Percentiles rank a stretch among this genome's conserved stretches.
phyloP scores from a whole-genome alignment of 2,797 vertebrate genomes.

The Hypotaenidia okinawae region DNA sequence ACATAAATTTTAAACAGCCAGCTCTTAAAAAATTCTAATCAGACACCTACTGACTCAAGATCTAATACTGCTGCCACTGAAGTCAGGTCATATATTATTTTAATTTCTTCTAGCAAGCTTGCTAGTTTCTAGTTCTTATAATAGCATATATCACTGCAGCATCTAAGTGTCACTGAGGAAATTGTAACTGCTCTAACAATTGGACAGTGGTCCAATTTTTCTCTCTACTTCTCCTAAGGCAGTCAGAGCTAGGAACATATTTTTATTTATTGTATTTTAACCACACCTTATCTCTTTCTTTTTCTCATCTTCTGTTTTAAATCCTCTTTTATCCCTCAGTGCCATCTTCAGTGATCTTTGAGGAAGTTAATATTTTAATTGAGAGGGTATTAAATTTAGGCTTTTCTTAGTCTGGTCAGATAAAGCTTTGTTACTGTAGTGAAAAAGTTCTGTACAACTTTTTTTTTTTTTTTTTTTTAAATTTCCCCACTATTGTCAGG shows the following conservation, averaged over 20 bases:
- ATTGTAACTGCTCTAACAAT: background rate
- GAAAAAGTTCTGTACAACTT: background rate
- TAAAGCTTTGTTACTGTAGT: background rate
- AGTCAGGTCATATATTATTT: slow-evolving; percentile 12
- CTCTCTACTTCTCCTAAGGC: background rate
- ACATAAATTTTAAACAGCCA: slow-evolving; percentile 6
- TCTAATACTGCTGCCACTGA: background rate
- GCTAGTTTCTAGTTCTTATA: background rate
- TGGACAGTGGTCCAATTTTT: background rate
- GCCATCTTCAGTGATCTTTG: background rate
- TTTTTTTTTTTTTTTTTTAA: background rate
- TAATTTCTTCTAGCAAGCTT: slow-evolving; percentile 16
- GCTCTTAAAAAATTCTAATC: background rate
- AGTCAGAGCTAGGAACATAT: background rate
- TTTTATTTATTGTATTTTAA: background rate
- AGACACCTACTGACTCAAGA: background rate
- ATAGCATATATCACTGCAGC: background rate
- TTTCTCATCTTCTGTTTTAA: background rate
- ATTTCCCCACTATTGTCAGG: background rate
- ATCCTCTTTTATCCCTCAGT: background rate
- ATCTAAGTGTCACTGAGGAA: background rate
- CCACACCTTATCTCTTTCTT: background rate
- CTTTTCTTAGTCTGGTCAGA: background rate
- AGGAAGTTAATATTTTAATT: background rate
- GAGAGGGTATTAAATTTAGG: background rate